phyloP scores from a whole-genome alignment of 2,888 invertebrate species.

The Dioctria rufipes region DNA sequence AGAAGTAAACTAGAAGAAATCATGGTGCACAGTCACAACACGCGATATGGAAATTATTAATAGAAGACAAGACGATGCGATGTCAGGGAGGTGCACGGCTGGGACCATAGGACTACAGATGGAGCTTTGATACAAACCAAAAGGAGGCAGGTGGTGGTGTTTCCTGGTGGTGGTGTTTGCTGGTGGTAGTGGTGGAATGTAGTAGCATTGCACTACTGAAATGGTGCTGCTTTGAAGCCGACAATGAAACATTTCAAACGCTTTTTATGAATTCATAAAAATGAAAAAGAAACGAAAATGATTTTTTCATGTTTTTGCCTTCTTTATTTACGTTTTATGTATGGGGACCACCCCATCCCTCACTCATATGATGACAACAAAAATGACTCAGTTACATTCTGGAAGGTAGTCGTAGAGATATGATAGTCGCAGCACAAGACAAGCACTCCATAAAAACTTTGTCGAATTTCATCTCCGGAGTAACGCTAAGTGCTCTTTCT shows the following conservation, averaged over 20 bases:
- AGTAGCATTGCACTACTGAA: constrained; percentile 44
- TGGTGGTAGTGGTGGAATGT: too few species aligned
- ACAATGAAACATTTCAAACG: constrained; percentile 57
- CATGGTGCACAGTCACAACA: constrained; percentile 54
- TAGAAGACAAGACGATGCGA: constrained; percentile 53
- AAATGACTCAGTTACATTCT: constrained; percentile 54
- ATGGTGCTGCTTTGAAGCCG: constrained; percentile 56
- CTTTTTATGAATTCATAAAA: constrained; percentile 57
- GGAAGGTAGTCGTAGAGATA: constrained; percentile 29
- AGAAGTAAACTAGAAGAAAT: constrained; percentile 51
- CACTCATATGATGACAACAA: constrained; percentile 39
- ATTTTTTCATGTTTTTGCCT: constrained; percentile 44
- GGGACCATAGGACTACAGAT: not conserved
- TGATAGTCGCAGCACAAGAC: not conserved
- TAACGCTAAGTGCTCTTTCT: constrained; percentile 39
- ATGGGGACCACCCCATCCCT: not conserved
- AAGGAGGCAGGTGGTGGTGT: constrained; percentile 24
- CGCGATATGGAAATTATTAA: constrained; percentile 58
- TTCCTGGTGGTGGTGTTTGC: too few species aligned
- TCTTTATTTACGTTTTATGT: constrained; percentile 42
- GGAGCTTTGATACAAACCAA: not conserved
- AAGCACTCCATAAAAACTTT: constrained; percentile 47
- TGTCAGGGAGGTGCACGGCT: not conserved
- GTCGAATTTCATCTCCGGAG: constrained; percentile 47
- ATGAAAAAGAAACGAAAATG: constrained; percentile 47